Evolutionary conservation across 2,888 invertebrate genomes (phyloP), one percentile per base, ranked within the genome.

Genomic region (Amitus sp.): DNA sequence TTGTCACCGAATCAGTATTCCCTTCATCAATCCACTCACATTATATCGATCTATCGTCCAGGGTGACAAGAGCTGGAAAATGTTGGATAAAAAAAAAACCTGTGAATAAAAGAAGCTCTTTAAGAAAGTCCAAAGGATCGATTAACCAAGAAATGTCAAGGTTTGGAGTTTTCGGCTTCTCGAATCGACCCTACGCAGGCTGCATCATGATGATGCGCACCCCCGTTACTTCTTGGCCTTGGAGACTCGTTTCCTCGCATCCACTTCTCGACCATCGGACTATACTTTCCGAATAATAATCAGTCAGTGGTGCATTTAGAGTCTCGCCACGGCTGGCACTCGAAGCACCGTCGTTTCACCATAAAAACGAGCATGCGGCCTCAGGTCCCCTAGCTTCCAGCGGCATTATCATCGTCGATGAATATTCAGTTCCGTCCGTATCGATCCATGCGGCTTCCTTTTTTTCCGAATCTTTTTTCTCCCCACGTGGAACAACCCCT

Each of bases 231-330:
- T 46, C 67, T 66, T 65, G 65, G 51, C 62, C 61, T 63, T 45
- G 43, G 59, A 40, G 58, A 64, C 61, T 62, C 61, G 50, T 57
- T 58, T 58, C 54, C 48, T 46, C 53, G 61, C 66, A 60, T 61
- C 59, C 59, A 62, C 64, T 63, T 60, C 51, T 63, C 66, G 65
- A 62, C 55, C 68, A 67, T 63, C 57, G 67, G 69, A 72, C 69
- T 73, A 70, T 73, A 75, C 73, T 74, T 76, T 75, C 66, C 70
- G 73, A 74, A 74, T 74, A 74, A 72, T 70, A 73, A 74, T 73
- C 73, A 70, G 70, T n/a, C n/a, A n/a, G n/a, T 63, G 70, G 61
- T 66, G 64, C 69, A 71, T 73, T 73, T 67, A 70, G 67, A 72
- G 62, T 68, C 69, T 69, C 65, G 55, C 64, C 70, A 66, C 65